These are phyloP conservation scores for Oreochromis tanganicae DNA, from an alignment of 2,113 vertebrate species.

Conservation along the genomic window DNA sequence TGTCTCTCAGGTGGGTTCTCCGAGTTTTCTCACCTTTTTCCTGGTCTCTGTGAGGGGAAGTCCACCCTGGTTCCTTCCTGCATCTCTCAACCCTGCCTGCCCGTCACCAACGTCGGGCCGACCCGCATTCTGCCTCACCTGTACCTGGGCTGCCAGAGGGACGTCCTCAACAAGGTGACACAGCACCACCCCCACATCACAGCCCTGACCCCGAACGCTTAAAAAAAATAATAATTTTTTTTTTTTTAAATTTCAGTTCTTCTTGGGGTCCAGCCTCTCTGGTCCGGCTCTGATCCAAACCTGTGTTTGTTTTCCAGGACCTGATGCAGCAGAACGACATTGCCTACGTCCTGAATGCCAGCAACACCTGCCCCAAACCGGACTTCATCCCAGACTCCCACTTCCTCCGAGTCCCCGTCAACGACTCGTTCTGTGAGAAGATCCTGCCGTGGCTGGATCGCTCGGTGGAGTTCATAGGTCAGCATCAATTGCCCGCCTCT, in stretches of 20 bases:
- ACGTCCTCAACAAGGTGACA: constrained; percentile 88
- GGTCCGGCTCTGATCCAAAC: neutral
- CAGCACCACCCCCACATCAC: neutral
- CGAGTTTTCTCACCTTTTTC: constrained; percentile 86
- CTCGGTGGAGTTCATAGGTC: constrained; percentile 96
- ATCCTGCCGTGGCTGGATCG: constrained; percentile 95
- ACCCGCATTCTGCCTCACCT: constrained; percentile 94
- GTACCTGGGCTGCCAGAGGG: constrained; percentile 93
- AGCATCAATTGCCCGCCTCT: neutral
- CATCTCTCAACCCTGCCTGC: constrained; percentile 88
- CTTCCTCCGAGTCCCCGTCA: constrained; percentile 93
- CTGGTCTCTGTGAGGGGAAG: constrained; percentile 92
- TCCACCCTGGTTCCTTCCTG: constrained; percentile 81
- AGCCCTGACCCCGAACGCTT: neutral
- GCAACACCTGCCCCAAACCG: constrained; percentile 93
- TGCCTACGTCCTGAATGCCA: constrained; percentile 88
- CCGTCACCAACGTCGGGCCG: constrained; percentile 81
- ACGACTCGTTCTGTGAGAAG: constrained; percentile 96
- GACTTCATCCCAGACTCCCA: constrained; percentile 92
- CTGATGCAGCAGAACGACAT: constrained; percentile 96
- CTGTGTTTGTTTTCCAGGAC: constrained; percentile 69
- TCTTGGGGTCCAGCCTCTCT: neutral
- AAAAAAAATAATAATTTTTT: too few species aligned
- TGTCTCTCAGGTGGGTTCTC: constrained; percentile 82
- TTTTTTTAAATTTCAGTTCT: neutral